These are phyloP conservation scores for Rostrhamus sociabilis DNA, from an alignment of 2,797 vertebrate genomes.

Conservation along the genomic window DNA sequence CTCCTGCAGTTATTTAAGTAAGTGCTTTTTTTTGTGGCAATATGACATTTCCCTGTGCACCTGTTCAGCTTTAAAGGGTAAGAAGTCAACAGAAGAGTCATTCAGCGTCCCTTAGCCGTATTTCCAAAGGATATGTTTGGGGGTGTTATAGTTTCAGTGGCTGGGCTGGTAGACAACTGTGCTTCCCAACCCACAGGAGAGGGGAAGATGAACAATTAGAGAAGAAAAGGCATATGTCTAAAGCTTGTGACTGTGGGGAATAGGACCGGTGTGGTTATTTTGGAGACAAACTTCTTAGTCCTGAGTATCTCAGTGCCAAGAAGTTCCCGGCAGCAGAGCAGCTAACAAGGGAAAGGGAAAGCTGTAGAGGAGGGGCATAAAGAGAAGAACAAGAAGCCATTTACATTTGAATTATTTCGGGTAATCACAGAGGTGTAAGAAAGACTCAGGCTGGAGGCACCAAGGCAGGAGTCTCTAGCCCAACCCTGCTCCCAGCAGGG, in stretches of 20 bases:
- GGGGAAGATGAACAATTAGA: not conserved
- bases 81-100: not conserved
- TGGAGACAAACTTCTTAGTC: not conserved
- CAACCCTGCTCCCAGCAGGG: accelerated
- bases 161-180: not conserved
- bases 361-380: not conserved
- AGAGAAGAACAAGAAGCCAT: not conserved
- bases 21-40: not conserved
- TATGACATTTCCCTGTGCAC: not conserved
- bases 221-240: not conserved
- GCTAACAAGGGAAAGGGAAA: not conserved
- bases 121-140: not conserved
- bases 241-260: accelerated
- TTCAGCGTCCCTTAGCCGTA: not conserved
- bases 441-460: not conserved
- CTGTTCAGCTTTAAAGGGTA: not conserved
- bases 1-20: not conserved
- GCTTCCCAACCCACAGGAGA: not conserved
- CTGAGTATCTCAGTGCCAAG: not conserved
- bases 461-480: not conserved
- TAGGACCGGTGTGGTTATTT: not conserved
- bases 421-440: not conserved
- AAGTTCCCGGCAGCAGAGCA: not conserved
- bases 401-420: not conserved
- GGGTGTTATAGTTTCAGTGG: not conserved